Evolutionary conservation across 2,888 invertebrate species (phyloP), one percentile per base, ranked within the genome.

Genomic region (Nymphalis polychloros): DNA sequence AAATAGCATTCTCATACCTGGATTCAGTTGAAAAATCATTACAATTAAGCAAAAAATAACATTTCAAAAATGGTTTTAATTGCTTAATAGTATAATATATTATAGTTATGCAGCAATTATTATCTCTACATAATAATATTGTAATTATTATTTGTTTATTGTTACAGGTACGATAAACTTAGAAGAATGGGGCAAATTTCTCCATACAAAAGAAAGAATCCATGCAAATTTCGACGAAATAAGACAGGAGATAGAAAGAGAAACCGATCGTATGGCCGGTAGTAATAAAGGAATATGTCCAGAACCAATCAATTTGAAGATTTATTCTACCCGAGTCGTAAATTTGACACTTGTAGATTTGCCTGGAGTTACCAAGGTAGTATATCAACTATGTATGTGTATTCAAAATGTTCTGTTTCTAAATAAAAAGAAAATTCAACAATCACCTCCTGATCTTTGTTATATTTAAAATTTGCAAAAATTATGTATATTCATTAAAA

Each of bases 331-430:
- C n/a, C 95, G 95, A 76, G 99, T 99, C 48, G 97, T 99, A 63
- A 99, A 98, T 87, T 93, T 97, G 64, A 99, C 99, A 0, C 93
- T 99, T 59, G 98, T 99, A 60, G 99, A 99, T 93, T 93, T 99
- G 59, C 99, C 99, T 64, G 99, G 99, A 70, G 97, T 99, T 72
- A 99, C 99, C 55, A 99, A 99, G 94, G 97, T 94, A 85, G 13
- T 27, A 53, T 16, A 27, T 16, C 13, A 27, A 49, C 8, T 7
- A 19, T 8, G 6, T 19, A 19, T 8, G 1, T 49, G 2, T 8
- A n/a, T n/a, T 49, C 13, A 46, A 46, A 16, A 16, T 1, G 47
- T 8, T 16, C 17, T 6, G 6, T 31, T 31, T 31, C 27, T 31
- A 31, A 31, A 31, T 31, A 6, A 6, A 31, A 31, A 31, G 5